Evolutionary conservation across 2,113 vertebrate genomes (phyloP).

Genomic region (Phasianus colchicus): DNA sequence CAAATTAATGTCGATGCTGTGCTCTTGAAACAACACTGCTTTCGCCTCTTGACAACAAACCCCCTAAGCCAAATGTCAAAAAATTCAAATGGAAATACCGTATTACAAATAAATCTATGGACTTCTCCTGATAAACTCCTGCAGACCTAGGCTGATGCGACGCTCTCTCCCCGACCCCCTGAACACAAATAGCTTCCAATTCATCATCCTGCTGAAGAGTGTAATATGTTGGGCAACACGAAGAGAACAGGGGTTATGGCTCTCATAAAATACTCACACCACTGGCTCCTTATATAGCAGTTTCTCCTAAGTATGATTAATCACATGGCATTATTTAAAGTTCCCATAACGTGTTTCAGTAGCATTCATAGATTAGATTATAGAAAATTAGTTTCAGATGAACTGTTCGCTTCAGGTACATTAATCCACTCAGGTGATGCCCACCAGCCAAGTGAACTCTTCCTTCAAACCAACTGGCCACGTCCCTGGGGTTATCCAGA

Average conservation of each 20-base stretch:
- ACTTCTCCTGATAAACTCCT: not conserved
- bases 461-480: not conserved
- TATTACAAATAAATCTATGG: not conserved
- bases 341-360: not conserved
- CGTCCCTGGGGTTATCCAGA: not conserved
- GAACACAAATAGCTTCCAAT: not conserved
- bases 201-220: not conserved
- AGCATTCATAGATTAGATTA: not conserved
- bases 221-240: not conserved
- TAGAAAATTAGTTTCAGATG: not conserved
- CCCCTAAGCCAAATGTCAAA: not conserved
- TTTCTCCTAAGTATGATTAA: not conserved
- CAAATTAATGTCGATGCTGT: fast-evolving
- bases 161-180: not conserved
- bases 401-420: not conserved
- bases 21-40: not conserved
- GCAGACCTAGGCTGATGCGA: not conserved
- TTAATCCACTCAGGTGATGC: not conserved
- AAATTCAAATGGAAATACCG: not conserved
- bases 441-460: not conserved
- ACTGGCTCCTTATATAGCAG: not conserved
- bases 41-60: not conserved
- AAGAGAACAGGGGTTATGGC: not conserved
- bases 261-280: not conserved
- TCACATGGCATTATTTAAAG: not conserved